Base-by-base conservation (phyloP, 2,888 invertebrate genomes). In the Parochlus steinenii region DNA sequence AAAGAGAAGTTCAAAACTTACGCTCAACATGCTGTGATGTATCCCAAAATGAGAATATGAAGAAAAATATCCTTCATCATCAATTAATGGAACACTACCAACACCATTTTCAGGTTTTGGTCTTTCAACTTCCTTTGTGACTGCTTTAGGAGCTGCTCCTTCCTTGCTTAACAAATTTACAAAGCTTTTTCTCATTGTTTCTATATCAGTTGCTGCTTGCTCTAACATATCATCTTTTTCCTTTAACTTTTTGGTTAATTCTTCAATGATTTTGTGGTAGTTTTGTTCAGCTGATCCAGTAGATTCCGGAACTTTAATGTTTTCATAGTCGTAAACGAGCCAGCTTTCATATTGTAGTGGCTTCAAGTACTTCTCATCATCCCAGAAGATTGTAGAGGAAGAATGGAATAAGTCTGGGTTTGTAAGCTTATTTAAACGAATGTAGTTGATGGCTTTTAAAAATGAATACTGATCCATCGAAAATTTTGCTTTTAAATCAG, bases 1-100 rank as follows among this genome's bases (percentile, higher is more conserved):
- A 10, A 3, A 16, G 11, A 26, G 23, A 28, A 17, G 26, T 14
- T 37, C 31, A 25, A 20, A 11, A 51, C 54, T 54, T 61, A 78
- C 78, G 49, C 79, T 78, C 23, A 95, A 64, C 95, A 95, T 95
- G 50, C 89, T 87, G 51, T 85, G 77, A 58, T 95, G 95, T 48
- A 92, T 92, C 15, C 78, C 75, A 58, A 82, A 87, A 59, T 90
- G 89, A 33, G 85, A 75, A 50, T 92, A 92, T 3, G 83, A 79
- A 48, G 67, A 74, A 44, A 83, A 83, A 55, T 83, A 83, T 30
- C 73, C 71, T 46, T 71, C 74, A 52, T 89, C 89, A 46, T 70
- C 68, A 46, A 69, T 67, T 31, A 69, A 49, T 31, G 67, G 65
- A 29, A 71, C 58, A 45, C 64, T 54, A 12, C 55, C 56, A 4